Evolutionary conservation across 2,113 vertebrate genomes (phyloP), one percentile per base, ranked within the genome.

Genomic region (Aepyceros melampus): DNA sequence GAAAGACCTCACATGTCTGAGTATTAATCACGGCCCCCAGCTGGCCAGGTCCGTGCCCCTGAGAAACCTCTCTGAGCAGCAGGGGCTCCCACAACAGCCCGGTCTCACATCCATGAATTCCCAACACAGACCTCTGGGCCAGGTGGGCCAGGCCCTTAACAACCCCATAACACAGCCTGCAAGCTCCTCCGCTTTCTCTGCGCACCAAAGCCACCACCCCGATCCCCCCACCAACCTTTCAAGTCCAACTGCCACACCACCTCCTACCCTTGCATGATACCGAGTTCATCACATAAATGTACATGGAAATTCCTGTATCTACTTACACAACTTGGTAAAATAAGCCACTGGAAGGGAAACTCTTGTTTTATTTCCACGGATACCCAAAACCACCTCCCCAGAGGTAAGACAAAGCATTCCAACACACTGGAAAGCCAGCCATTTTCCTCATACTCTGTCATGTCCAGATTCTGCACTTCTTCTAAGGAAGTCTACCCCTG

Each of bases 31-130:
- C 5, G 55, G 29, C 23, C 45, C 76, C 56, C 1, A 15, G 17
- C 10, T 29, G 31, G 19, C 15, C 14, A 5, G 8, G 47, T 3
- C 29, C 0, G 0, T 21, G 5, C 47, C 25, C 56, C 36, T 40
- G 23, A 74, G 31, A 55, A 82, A 29, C 11, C 3, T 40, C 25
- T 51, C 43, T 9, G 23, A 25, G 64, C 25, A 7, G 6, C 33
- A 2, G 11, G 16, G 56, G 91, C 0, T 16, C 56, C 47, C 5
- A 4, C 14, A 33, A 19, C 8, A 58, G 56, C 47, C 64, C 21
- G 21, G 2, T 13, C 29, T 81, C 17, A 8, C 16, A n/a, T 33
- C 36, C 7, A n/a, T 1, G 4, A 43, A n/a, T n/a, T 40, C 31
- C 64, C 67, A 17, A 3, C 21, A 14, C 2, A 0, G 13, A 8